These are phyloP conservation scores for Cephus nigrinus DNA, from an alignment of 2,888 invertebrate genomes.

Conservation along the genomic window DNA sequence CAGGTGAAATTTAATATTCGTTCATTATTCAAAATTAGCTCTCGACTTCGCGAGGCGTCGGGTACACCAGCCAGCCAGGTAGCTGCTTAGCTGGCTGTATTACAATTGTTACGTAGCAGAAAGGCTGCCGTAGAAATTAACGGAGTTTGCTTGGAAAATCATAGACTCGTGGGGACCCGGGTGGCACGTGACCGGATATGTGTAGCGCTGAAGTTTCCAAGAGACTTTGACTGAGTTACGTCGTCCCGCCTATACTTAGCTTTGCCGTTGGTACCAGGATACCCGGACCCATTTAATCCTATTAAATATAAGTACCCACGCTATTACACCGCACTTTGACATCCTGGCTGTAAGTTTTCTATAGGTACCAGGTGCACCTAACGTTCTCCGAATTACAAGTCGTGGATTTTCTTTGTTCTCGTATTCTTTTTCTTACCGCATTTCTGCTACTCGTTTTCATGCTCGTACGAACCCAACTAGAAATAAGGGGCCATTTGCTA, in stretches of 20 bases:
- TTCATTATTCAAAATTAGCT: slow-evolving; percentile 55
- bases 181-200: slow-evolving; percentile 2
- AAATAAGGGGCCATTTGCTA: not conserved
- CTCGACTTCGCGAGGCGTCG: slow-evolving; percentile 26
- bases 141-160: not conserved
- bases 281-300: not conserved
- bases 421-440: not conserved
- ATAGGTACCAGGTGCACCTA: not conserved
- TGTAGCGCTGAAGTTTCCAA: not conserved
- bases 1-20: slow-evolving; percentile 51
- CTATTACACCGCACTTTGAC: not conserved
- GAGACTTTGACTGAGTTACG: not conserved
- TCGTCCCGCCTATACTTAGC: not conserved
- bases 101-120: not conserved
- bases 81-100: not conserved
- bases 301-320: not conserved
- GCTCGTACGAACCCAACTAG: not conserved
- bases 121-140: not conserved
- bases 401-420: not conserved
- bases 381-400: not conserved
- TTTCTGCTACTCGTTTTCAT: not conserved
- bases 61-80: not conserved
- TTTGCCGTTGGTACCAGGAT: not conserved
- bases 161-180: not conserved
- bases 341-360: not conserved